These are phyloP conservation scores for Hypocryptadius cinnamomeus DNA, from an alignment of 2,113 vertebrate genomes.

Conservation along the genomic window DNA sequence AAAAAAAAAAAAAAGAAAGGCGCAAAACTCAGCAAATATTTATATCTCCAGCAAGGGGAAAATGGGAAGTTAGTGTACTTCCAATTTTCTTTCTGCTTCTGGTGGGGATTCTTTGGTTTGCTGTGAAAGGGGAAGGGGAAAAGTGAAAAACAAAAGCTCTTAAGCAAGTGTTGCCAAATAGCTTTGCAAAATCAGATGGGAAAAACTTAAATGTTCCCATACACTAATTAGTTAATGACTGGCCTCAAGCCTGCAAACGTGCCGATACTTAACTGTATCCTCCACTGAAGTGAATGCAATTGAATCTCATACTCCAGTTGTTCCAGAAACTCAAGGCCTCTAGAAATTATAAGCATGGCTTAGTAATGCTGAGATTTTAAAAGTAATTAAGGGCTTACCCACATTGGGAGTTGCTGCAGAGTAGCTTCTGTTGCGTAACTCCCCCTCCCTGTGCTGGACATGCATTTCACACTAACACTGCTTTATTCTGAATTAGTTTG, in stretches of 20 bases:
- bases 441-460: not conserved
- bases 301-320: slow-evolving; percentile 51
- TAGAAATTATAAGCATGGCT: slow-evolving; percentile 30
- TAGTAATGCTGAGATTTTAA: slow-evolving; percentile 30
- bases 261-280: not conserved
- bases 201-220: not conserved
- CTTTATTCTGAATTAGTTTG: not conserved
- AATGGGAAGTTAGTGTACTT: not conserved
- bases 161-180: not conserved
- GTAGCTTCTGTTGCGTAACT: not conserved
- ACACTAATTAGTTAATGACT: slow-evolving; percentile 16
- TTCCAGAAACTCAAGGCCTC: slow-evolving; percentile 31
- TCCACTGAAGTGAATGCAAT: slow-evolving; percentile 46
- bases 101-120: not conserved
- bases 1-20: not conserved
- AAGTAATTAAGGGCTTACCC: slow-evolving; percentile 23
- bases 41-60: not conserved
- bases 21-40: not conserved
- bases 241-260: not conserved
- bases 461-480: not conserved
- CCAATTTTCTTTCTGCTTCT: not conserved
- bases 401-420: not conserved
- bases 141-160: not conserved
- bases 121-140: not conserved
- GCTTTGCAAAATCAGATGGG: not conserved